Evolutionary conservation across 2,797 vertebrate genomes (phyloP), one percentile per base, ranked within the genome.

Genomic region (Poeciliopsis turneri): DNA sequence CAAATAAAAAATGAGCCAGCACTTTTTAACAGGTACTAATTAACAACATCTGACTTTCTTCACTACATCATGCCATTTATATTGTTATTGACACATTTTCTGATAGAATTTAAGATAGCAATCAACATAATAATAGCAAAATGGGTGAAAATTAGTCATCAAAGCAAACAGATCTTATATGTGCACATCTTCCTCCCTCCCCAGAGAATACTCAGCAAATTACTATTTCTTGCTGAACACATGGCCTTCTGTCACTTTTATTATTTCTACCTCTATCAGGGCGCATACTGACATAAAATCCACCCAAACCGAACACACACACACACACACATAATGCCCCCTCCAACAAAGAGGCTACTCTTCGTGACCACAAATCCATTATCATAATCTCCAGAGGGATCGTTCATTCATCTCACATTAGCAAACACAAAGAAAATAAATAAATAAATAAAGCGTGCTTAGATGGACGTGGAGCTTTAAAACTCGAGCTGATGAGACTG

Each of bases 341-440:
- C 59, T 16, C 70, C 73, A 16, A 49, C 80, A 76, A 84, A 78
- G 2, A 36, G 72, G 76, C 85, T 47, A 86, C 86, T 77, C 76
- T 86, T 47, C 90, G 78, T 95, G 94, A 88, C 86, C 74, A 9
- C 23, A 86, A 95, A 95, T 94, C 87, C 86, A 93, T 95, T 93
- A 95, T 84, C 74, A 69, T 83, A 90, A 87, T 93, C 92, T 92
- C 92, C 76, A 55, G 89, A 90, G 94, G 90, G 88, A 66, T 72
- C 73, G 78, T 82, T 75, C 86, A 93, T 94, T 94, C 89, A 95
- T 94, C 94, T 92, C 79, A 83, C 89, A 93, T 94, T 93, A 93
- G 82, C 81, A 92, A 93, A 23, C 8, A 51, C 1, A 10, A 8
- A 51, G 93, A 90, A 88, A 53, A 8, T 9, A 23, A 9, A 51